phyloP scores from a whole-genome alignment of 2,113 vertebrate species.

The Salvator merianae region DNA sequence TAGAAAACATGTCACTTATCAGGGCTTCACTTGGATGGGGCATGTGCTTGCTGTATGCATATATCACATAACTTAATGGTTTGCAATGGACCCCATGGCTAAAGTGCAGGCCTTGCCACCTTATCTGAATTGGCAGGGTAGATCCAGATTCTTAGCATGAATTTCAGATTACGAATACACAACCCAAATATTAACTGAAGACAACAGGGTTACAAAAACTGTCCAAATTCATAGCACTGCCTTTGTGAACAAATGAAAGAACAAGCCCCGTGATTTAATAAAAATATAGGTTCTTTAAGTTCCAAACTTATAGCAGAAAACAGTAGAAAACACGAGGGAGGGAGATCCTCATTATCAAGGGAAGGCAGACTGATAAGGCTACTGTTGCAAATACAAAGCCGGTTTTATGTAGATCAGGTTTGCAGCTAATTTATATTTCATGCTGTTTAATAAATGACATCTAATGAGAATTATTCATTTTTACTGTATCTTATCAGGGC shows the following conservation, averaged over 20 bases:
- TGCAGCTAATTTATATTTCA: conserved; percentile 69
- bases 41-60: too few species aligned
- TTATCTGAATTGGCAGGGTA: too few species aligned
- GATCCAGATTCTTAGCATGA: not conserved
- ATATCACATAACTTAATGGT: too few species aligned
- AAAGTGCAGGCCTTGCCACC: too few species aligned
- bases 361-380: conserved; percentile 58
- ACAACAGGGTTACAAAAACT: conserved; percentile 14
- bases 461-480: conserved; percentile 68
- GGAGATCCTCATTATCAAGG: conserved; percentile 51
- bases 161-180: too few species aligned
- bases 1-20: too few species aligned
- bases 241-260: conserved; percentile 14
- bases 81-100: too few species aligned
- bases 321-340: conserved; percentile 36
- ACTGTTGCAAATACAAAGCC: conserved; percentile 58
- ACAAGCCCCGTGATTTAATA: conserved; percentile 39
- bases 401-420: conserved; percentile 55
- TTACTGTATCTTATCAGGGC: conserved; percentile 55
- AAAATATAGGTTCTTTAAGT: conserved; percentile 48
- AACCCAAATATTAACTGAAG: not conserved
- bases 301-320: conserved; percentile 47
- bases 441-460: conserved; percentile 67
- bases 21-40: too few species aligned
- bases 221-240: not conserved